A percentile compares a stretch with the other conserved stretches of the same genome.
Evolutionary conservation across 1,140 invertebrate species (phyloP).

Genomic region (Drosophila repletoides): DNA sequence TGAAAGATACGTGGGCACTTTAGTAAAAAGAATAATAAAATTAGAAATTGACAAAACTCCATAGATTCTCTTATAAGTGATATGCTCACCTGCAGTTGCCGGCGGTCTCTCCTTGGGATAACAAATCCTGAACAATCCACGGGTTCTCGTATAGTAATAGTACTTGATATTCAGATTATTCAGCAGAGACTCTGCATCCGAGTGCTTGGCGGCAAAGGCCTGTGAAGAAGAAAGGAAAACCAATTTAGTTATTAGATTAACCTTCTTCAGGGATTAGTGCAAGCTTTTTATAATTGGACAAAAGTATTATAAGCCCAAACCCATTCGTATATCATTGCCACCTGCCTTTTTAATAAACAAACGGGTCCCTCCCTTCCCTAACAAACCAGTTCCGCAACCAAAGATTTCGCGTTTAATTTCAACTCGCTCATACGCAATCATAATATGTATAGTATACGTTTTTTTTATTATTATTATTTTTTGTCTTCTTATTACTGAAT

Average conservation of each 20-base stretch:
- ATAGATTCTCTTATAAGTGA: too few species aligned
- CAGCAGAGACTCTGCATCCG: slow-evolving; percentile 87
- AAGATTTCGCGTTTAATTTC: slow-evolving; percentile 4
- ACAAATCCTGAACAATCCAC: slow-evolving; percentile 94
- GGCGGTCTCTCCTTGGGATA: slow-evolving; percentile 94
- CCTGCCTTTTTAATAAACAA: slow-evolving; percentile 10
- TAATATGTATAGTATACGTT: neutral
- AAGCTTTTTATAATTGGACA: too few species aligned
- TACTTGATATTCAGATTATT: slow-evolving; percentile 92
- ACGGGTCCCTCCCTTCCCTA: neutral
- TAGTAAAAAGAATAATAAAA: slow-evolving; percentile 78
- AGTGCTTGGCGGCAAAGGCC: slow-evolving; percentile 88
- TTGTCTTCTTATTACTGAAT: slow-evolving; percentile 2
- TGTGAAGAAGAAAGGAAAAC: slow-evolving; percentile 69
- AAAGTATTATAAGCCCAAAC: too few species aligned
- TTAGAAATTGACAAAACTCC: neutral
- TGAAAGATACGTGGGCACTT: slow-evolving; percentile 94
- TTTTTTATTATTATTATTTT: neutral
- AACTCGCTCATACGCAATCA: slow-evolving; percentile 1
- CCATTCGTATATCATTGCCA: slow-evolving; percentile 19
- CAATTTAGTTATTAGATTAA: neutral
- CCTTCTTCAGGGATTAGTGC: slow-evolving; percentile 33
- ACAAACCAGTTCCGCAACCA: slow-evolving; percentile 26
- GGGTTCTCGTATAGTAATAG: slow-evolving; percentile 92
- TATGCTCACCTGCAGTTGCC: slow-evolving; percentile 85